phyloP scores from a whole-genome alignment of 2,888 invertebrate species.

The Acronicta aceris region DNA sequence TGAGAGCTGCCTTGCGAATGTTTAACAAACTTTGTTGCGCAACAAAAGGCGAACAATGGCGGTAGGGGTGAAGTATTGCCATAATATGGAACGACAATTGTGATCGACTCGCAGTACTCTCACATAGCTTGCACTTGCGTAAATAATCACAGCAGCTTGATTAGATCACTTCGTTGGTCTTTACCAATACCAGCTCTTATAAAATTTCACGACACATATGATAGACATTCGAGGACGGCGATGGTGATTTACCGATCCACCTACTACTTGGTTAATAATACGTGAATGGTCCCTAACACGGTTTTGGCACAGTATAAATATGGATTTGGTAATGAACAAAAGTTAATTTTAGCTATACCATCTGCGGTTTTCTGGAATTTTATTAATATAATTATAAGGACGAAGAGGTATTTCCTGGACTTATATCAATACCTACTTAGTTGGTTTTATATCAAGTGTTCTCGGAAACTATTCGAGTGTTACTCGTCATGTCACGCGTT shows the following conservation, averaged over 20 bases:
- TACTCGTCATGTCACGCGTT: conserved; percentile 58
- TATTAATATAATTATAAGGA: conserved; percentile 32
- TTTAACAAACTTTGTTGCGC: conserved; percentile 84
- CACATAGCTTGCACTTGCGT: conserved; percentile 56
- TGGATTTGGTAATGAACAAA: conserved; percentile 19
- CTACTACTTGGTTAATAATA: too few relatives aligned
- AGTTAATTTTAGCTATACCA: conserved; percentile 33
- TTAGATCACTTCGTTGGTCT: conserved; percentile 48
- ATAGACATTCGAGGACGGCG: too few relatives aligned
- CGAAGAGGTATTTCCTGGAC: conserved; percentile 45
- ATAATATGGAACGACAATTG: conserved; percentile 78
- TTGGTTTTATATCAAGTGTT: conserved; percentile 34
- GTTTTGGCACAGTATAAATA: too few relatives aligned
- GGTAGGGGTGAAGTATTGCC: conserved; percentile 76
- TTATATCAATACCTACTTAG: not conserved
- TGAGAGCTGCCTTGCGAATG: conserved; percentile 72
- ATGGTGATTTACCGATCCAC: too few relatives aligned
- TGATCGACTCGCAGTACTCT: conserved; percentile 52
- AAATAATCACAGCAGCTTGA: conserved; percentile 57
- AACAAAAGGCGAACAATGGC: conserved; percentile 82
- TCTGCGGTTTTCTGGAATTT: conserved; percentile 22
- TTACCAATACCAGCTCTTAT: not conserved
- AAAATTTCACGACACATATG: not conserved
- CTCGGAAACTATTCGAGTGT: conserved; percentile 62
- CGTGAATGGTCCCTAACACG: too few relatives aligned